Conservation (phyloP, 2,113 vertebrate species). For the Ellobius talpinus region DNA sequence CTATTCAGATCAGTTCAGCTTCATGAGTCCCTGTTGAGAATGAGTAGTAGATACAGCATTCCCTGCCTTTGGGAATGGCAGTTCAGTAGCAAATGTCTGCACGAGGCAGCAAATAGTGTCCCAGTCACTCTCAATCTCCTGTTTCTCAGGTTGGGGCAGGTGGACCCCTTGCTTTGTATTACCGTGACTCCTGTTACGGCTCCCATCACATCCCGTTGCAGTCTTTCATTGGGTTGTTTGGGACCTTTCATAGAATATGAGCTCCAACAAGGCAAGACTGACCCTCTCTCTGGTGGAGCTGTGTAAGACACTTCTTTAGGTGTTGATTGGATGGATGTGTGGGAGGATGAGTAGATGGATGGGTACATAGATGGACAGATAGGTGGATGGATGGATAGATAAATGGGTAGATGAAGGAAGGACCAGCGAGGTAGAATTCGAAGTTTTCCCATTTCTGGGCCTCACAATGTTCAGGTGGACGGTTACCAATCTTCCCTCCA, state of each 20-base stretch:
- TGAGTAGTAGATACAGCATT: not conserved
- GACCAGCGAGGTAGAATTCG: no score
- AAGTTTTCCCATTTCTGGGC: not conserved
- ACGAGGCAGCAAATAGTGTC: not conserved
- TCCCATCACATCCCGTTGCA: not conserved
- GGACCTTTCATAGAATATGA: not conserved
- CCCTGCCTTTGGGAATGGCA: not conserved
- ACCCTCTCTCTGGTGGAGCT: not conserved
- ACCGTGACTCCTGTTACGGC: no score
- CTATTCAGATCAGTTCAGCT: not conserved
- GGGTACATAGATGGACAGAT: no score
- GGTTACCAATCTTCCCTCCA: not conserved
- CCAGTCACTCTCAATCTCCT: not conserved
- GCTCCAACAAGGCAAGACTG: no score
- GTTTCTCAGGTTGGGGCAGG: not conserved
- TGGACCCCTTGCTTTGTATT: not conserved
- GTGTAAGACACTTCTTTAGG: not conserved
- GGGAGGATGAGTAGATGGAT: no score
- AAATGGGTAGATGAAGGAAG: no score
- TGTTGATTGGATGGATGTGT: not conserved
- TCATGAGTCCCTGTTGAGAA: not conserved
- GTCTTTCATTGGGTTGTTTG: not conserved
- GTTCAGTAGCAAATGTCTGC: not conserved
- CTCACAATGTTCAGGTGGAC: not conserved
- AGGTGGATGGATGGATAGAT: no score